phyloP scores from a whole-genome alignment of 2,888 invertebrate genomes.

The Agriopis aurantiaria region DNA sequence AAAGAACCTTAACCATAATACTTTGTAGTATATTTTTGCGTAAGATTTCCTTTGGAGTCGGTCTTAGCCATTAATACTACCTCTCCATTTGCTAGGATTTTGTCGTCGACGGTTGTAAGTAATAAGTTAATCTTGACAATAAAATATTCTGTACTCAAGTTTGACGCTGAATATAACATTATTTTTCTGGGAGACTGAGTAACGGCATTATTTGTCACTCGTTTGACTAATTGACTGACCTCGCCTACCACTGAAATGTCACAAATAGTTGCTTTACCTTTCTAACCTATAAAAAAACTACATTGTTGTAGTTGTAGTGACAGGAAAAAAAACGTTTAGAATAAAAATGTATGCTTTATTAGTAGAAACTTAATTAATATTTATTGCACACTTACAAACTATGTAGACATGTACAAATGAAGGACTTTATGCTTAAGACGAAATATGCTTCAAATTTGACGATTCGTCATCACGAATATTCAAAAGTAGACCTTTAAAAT shows the following conservation, averaged over 20 bases:
- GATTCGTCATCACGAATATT: too few relatives aligned
- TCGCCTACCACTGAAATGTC: not conserved
- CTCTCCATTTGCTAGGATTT: conserved; percentile 35
- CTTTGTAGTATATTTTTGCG: conserved; percentile 1
- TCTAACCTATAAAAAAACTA: not conserved
- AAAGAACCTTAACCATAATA: not conserved
- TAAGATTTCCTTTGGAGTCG: not conserved
- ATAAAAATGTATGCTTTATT: too few relatives aligned
- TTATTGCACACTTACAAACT: too few relatives aligned
- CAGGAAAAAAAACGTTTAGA: not conserved
- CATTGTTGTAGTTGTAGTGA: not conserved
- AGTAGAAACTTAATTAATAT: too few relatives aligned
- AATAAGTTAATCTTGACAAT: conserved; percentile 34
- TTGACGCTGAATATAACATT: conserved; percentile 15
- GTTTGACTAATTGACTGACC: not conserved
- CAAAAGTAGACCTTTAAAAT: too few relatives aligned
- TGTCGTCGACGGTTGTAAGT: conserved; percentile 28
- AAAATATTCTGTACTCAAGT: conserved; percentile 23
- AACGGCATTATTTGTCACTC: conserved; percentile 11
- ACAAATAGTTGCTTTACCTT: not conserved
- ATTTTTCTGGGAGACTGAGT: conserved; percentile 13
- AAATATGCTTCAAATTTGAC: too few relatives aligned
- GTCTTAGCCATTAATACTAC: conserved; percentile 30
- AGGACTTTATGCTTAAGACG: too few relatives aligned
- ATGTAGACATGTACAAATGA: too few relatives aligned